Evolutionary conservation across 2,888 invertebrate species (phyloP).

Genomic region (Drosophila heteroneura): DNA sequence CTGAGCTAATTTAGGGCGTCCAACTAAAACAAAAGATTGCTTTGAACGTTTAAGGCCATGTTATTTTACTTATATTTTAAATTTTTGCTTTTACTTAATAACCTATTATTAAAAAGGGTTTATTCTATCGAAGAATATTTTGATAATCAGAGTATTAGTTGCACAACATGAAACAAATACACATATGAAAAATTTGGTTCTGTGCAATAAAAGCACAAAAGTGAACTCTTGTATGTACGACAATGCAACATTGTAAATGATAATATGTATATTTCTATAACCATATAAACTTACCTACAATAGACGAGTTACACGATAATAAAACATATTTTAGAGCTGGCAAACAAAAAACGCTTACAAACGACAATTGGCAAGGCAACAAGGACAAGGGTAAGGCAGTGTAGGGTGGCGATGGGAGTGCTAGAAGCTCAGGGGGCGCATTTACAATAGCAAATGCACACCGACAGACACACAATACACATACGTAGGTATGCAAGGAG

Average conservation of each 20-base stretch:
- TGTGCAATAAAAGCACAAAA: conserved; percentile 45
- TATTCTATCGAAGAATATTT: background rate
- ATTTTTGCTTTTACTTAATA: background rate
- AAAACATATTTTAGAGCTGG: conserved; percentile 73
- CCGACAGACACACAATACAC: conserved; percentile 11
- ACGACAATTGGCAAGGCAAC: conserved; percentile 54
- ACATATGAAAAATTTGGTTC: conserved; percentile 9
- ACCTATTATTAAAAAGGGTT: background rate
- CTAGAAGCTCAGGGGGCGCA: conserved; percentile 28
- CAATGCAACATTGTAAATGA: conserved; percentile 13
- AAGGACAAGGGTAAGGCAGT: background rate
- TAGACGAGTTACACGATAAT: conserved; percentile 74
- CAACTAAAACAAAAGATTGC: background rate
- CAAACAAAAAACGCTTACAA: conserved; percentile 56
- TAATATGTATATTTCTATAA: conserved; percentile 25
- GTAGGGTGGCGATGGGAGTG: background rate
- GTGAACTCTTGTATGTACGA: conserved; percentile 22
- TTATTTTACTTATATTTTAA: background rate
- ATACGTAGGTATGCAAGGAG: conserved; percentile 33
- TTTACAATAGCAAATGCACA: conserved; percentile 34
- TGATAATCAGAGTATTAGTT: conserved; percentile 31
- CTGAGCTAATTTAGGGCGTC: background rate
- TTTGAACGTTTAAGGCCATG: background rate
- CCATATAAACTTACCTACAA: conserved; percentile 53
- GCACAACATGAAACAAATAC: conserved; percentile 29